A percentile compares a stretch with the other conserved stretches of the same genome.
Conservation (phyloP, 2,797 vertebrate genomes). For the Siniperca scherzeri region DNA sequence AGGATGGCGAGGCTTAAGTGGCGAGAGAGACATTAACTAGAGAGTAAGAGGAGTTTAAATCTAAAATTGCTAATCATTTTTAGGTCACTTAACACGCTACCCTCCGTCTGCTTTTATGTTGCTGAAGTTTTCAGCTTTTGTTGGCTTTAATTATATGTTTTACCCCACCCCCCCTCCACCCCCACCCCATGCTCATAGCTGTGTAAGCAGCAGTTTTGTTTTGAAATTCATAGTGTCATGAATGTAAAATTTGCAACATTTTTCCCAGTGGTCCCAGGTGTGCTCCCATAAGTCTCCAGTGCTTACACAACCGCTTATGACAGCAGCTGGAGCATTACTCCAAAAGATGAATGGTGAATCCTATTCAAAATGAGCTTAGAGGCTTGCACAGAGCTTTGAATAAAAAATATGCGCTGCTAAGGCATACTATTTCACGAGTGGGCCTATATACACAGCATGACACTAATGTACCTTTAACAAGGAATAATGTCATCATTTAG, state of each 20-base stretch:
- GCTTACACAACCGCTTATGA: slow-evolving; percentile 35
- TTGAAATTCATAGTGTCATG: slow-evolving; percentile 12
- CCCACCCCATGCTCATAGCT: neutral
- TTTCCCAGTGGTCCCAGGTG: slow-evolving; percentile 55
- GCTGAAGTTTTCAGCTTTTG: slow-evolving; percentile 24
- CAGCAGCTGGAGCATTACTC: slow-evolving; percentile 40
- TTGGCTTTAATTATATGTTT: slow-evolving; percentile 32
- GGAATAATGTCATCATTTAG: slow-evolving; percentile 65
- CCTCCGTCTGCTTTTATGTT: neutral
- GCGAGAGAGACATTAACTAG: neutral
- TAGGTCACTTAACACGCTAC: neutral
- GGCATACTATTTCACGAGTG: slow-evolving; percentile 53
- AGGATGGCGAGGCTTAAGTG: slow-evolving; percentile 17
- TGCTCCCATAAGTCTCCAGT: slow-evolving; percentile 28
- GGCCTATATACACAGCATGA: slow-evolving; percentile 45
- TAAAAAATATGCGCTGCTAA: slow-evolving; percentile 45
- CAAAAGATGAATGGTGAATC: slow-evolving; percentile 54
- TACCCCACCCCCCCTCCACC: too few relatives aligned
- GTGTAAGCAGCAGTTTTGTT: slow-evolving; percentile 18
- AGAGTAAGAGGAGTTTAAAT: slow-evolving; percentile 10
- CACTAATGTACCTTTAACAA: slow-evolving; percentile 80
- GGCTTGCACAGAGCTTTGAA: slow-evolving; percentile 19
- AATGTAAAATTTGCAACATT: slow-evolving; percentile 28
- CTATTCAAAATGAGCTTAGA: slow-evolving; percentile 37
- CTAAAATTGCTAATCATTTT: slow-evolving; percentile 31